Conservation (phyloP, 2,113 vertebrate species). For the Otocyon megalotis region DNA sequence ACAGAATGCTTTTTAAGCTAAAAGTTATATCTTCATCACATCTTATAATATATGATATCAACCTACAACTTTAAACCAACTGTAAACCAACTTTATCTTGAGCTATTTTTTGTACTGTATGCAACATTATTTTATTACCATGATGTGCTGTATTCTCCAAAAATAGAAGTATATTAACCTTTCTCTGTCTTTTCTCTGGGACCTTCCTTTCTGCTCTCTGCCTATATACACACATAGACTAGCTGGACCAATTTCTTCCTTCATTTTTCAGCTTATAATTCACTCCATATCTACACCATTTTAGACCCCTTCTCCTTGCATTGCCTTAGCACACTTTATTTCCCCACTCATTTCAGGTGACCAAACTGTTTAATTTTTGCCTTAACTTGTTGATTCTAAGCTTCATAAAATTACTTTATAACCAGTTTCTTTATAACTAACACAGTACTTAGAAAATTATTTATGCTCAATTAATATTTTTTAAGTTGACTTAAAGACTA, state of each 20-base stretch:
- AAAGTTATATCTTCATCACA: background rate
- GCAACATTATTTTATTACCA: background rate
- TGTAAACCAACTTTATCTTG: background rate
- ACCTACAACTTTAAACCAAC: too few relatives aligned
- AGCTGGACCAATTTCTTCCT: background rate
- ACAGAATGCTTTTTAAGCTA: background rate
- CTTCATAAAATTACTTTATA: background rate
- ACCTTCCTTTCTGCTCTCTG: background rate
- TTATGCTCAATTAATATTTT: background rate
- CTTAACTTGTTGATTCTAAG: background rate
- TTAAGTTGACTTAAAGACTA: background rate
- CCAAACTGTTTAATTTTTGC: background rate
- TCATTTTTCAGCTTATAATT: background rate
- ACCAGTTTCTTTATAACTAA: background rate
- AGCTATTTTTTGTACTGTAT: background rate
- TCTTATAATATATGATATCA: background rate
- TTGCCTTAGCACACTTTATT: background rate
- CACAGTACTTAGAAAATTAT: background rate
- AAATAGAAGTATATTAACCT: background rate
- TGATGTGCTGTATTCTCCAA: background rate
- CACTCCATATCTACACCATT: background rate
- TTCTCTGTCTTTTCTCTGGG: background rate
- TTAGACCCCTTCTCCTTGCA: background rate
- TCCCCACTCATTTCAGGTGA: background rate
- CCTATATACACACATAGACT: background rate